Evolutionary conservation across 2,113 vertebrate species (phyloP).

Genomic region (Sakesphorus luctuosus): DNA sequence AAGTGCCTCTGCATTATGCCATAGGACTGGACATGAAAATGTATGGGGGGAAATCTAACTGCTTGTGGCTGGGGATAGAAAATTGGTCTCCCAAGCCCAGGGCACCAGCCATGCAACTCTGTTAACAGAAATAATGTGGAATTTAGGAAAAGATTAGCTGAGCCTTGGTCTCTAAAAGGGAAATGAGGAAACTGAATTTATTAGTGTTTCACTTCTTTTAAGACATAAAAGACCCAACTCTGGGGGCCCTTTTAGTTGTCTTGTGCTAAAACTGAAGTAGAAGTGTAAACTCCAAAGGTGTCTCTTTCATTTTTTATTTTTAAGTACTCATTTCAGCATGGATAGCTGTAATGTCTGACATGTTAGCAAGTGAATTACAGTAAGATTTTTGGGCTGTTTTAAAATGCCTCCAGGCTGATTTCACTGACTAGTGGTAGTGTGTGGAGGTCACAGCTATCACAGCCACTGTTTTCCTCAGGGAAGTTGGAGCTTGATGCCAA

Average conservation of each 20-base stretch:
- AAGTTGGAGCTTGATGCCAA: not conserved
- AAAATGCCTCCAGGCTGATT: not conserved
- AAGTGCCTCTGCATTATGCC: not conserved
- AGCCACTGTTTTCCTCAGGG: not conserved
- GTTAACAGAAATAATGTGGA: not conserved
- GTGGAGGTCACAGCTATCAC: not conserved
- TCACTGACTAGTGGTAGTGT: not conserved
- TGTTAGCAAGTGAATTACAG: not conserved
- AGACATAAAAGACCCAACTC: not conserved
- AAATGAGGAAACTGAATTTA: not conserved
- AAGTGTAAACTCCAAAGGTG: not conserved
- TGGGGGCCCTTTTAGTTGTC: not conserved
- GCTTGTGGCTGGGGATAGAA: not conserved
- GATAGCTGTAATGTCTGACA: not conserved
- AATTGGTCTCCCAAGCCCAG: not conserved
- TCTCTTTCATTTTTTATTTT: not conserved
- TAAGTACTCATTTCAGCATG: not conserved
- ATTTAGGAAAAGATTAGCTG: not conserved
- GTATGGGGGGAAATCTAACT: not conserved
- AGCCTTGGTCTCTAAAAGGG: not conserved
- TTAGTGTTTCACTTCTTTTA: not conserved
- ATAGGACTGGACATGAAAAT: not conserved
- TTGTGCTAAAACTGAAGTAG: not conserved
- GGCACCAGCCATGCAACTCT: not conserved
- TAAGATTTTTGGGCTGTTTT: not conserved